Conservation (phyloP, 1,140 invertebrate species). For the Aethina tumida region DNA sequence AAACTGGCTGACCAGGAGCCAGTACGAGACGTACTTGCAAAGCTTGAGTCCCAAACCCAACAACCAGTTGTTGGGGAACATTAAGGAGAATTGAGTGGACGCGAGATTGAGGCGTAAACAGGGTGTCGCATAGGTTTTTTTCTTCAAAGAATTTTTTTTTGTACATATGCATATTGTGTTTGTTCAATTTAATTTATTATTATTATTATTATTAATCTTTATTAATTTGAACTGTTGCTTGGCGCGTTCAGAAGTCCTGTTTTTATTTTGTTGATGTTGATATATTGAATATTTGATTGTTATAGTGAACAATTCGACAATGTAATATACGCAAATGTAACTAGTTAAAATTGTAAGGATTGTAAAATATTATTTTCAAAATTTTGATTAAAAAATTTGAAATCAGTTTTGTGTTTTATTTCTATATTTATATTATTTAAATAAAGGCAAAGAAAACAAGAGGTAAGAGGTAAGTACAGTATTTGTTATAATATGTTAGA, state of each 20-base stretch:
- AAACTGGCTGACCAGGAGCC: slow-evolving; percentile 29
- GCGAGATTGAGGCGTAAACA: neutral
- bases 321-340: slow-evolving; percentile 24
- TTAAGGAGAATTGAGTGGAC: slow-evolving; percentile 28
- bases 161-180: slow-evolving; percentile 1
- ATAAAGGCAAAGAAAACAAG: too few species aligned
- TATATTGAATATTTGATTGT: slow-evolving; percentile 24
- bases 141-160: neutral
- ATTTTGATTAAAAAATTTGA: slow-evolving; percentile 17
- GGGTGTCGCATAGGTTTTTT: slow-evolving; percentile 12
- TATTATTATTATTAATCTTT: neutral
- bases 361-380: slow-evolving; percentile 31
- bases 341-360: slow-evolving; percentile 22
- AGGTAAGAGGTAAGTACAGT: too few species aligned
- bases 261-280: slow-evolving; percentile 21
- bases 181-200: neutral
- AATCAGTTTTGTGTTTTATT: too few species aligned
- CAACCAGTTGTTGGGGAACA: slow-evolving; percentile 20
- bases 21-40: slow-evolving; percentile 35
- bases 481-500: too few species aligned
- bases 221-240: neutral
- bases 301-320: slow-evolving; percentile 18
- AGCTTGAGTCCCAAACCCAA: slow-evolving; percentile 20
- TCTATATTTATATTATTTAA: too few species aligned
- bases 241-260: neutral